Evolutionary conservation across 2,113 vertebrate genomes (phyloP).

Genomic region (Coregonus clupeaformis): DNA sequence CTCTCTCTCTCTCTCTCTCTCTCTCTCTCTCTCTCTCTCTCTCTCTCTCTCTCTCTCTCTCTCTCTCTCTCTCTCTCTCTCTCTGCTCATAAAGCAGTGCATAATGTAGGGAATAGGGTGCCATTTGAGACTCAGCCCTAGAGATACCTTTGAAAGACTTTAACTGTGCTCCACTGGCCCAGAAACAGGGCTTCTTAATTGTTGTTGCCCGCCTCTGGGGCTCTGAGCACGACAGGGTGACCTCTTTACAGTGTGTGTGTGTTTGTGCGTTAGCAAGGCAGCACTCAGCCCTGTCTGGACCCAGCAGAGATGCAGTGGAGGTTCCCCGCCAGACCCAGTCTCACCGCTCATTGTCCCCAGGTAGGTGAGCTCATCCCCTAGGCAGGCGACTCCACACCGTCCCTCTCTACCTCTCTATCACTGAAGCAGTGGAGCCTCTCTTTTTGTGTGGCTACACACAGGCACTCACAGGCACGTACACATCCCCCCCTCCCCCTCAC

Average conservation of each 20-base stretch:
- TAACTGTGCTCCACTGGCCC: slow-evolving; percentile 62
- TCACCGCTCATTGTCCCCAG: slow-evolving; percentile 27
- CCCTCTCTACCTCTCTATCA: slow-evolving; percentile 24
- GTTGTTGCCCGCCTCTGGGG: slow-evolving; percentile 59
- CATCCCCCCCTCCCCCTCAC: slow-evolving; percentile 23
- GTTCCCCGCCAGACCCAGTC: neutral
- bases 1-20: no score
- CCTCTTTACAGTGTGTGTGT: slow-evolving; percentile 50
- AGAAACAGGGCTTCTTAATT: slow-evolving; percentile 73
- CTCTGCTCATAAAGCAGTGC: neutral
- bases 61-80: neutral
- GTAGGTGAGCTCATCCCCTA: slow-evolving; percentile 37
- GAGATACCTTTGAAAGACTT: slow-evolving; percentile 44
- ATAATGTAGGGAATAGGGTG: no score
- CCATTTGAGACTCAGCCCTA: slow-evolving; percentile 13
- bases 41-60: no score
- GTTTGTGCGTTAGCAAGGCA: slow-evolving; percentile 27
- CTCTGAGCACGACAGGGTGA: slow-evolving; percentile 51
- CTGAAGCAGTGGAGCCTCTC: neutral
- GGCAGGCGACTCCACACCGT: slow-evolving; percentile 44
- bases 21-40: no score
- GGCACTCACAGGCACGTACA: slow-evolving; percentile 12
- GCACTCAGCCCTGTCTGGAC: slow-evolving; percentile 33
- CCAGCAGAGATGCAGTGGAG: slow-evolving; percentile 53
- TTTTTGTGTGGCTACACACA: slow-evolving; percentile 24